Conservation (phyloP, 2,888 invertebrate species). For the Andrena praecox region DNA sequence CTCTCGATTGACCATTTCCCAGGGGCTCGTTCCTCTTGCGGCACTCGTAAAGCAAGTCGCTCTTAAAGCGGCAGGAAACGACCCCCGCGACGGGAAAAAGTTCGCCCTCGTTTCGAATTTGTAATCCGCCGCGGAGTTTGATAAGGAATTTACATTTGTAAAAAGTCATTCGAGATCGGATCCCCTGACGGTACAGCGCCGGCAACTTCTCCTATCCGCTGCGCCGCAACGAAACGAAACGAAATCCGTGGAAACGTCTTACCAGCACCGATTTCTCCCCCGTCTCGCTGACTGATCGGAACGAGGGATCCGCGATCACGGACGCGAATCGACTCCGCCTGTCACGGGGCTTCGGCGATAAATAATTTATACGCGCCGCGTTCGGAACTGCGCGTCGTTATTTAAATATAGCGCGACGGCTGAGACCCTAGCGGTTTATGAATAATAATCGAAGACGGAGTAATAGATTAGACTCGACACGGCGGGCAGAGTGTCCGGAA, state of each 20-base stretch:
- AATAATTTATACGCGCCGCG: constrained; percentile 32
- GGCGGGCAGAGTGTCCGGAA: background rate
- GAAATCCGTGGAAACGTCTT: constrained; percentile 32
- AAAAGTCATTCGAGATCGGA: constrained; percentile 77
- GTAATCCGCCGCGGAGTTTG: constrained; percentile 78
- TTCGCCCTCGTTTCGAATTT: constrained; percentile 78
- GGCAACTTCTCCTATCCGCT: constrained; percentile 47
- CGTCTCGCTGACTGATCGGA: constrained; percentile 27
- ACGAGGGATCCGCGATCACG: background rate
- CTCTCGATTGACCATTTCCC: constrained; percentile 9
- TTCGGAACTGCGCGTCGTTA: background rate
- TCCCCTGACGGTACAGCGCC: constrained; percentile 55
- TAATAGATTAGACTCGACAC: background rate
- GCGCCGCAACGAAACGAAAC: constrained; percentile 32
- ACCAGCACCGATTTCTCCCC: background rate
- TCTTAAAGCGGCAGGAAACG: constrained; percentile 62
- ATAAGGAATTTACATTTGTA: constrained; percentile 81
- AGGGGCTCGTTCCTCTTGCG: constrained; percentile 33
- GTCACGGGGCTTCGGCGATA: background rate
- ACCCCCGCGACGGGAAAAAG: constrained; percentile 70
- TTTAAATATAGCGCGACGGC: background rate
- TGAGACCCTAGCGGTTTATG: background rate
- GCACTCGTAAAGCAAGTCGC: constrained; percentile 51
- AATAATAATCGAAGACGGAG: constrained; percentile 10
- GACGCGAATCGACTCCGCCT: background rate